Evolutionary conservation across 2,797 vertebrate genomes (phyloP).

Genomic region (Myotis vivesi): DNA sequence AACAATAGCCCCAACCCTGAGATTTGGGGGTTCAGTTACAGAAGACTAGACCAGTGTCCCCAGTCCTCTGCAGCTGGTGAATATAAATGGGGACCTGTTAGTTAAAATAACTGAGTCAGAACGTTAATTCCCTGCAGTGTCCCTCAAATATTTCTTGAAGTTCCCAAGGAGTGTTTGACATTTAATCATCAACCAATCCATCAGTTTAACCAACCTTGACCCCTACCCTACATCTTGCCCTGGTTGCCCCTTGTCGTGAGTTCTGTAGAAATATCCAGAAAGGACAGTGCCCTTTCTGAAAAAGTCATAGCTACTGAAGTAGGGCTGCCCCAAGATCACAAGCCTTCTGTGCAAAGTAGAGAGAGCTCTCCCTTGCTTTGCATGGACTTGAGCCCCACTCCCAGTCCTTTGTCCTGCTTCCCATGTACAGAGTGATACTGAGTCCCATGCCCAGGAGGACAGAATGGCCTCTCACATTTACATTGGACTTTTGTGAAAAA

Average conservation of each 20-base stretch:
- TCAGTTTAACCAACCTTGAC: background rate
- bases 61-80: background rate
- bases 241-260: background rate
- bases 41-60: background rate
- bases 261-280: background rate
- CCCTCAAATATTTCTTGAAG: slow-evolving; percentile 16
- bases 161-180: background rate
- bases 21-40: background rate
- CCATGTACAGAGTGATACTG: background rate
- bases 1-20: background rate
- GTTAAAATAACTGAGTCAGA: slow-evolving; percentile 11
- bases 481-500: background rate
- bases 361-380: background rate
- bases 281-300: background rate
- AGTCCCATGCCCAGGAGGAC: background rate
- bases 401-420: background rate
- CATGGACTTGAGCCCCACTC: background rate
- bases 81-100: background rate
- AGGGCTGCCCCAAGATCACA: background rate
- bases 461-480: background rate
- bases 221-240: background rate
- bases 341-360: background rate
- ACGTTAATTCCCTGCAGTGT: background rate
- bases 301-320: background rate
- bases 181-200: background rate